phyloP scores from a whole-genome alignment of 2,888 invertebrate species.

The Herminia tarsipennalis region DNA sequence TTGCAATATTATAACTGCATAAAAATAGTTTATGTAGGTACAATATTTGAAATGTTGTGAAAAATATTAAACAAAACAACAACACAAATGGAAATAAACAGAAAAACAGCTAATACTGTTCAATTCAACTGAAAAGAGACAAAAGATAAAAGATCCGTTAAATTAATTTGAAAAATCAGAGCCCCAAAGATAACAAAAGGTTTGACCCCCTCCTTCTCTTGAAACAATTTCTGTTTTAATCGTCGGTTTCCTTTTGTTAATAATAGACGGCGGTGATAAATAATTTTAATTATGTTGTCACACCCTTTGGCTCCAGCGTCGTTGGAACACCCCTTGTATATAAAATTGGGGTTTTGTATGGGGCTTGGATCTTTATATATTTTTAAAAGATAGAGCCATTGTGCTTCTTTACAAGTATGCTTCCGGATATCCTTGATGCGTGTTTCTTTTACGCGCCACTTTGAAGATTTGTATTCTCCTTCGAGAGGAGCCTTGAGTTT shows the following conservation, averaged over 20 bases:
- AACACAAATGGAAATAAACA: neutral
- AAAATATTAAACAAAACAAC: neutral
- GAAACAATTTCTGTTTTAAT: constrained; percentile 22
- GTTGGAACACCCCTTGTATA: constrained; percentile 16
- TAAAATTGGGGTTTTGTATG: constrained; percentile 3
- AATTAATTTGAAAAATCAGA: constrained; percentile 15
- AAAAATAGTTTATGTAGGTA: no score
- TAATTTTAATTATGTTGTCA: constrained; percentile 36
- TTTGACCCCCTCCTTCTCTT: constrained; percentile 3
- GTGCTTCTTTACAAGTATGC: no score
- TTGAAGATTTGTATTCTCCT: no score
- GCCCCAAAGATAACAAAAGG: constrained; percentile 13
- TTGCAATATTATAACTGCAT: no score
- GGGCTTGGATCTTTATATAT: neutral
- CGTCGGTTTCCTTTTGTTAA: constrained; percentile 22
- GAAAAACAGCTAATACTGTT: neutral
- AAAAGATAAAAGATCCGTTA: constrained; percentile 4
- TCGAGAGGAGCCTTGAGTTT: no score
- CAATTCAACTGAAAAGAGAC: neutral
- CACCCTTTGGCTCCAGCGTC: constrained; percentile 18
- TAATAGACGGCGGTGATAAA: constrained; percentile 29
- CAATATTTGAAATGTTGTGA: no score
- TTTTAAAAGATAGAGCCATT: no score
- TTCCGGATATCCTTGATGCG: no score
- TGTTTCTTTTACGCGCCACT: no score